A percentile compares a stretch with the other conserved stretches of the same genome.
phyloP scores from a whole-genome alignment of 2,113 vertebrate species.

The Trachemys scripta region DNA sequence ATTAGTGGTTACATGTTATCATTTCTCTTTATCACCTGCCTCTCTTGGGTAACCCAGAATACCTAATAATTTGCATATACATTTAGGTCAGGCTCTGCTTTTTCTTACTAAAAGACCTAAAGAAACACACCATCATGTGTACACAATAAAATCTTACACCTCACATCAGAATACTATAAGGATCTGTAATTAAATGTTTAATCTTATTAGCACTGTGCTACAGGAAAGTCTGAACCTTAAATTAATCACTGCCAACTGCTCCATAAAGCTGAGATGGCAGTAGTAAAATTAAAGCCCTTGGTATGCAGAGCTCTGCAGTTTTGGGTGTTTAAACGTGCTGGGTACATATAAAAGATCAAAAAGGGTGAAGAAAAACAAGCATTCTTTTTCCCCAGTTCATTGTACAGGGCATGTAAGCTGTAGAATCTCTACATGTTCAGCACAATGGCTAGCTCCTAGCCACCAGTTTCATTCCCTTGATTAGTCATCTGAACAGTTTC shows the following conservation, averaged over 20 bases:
- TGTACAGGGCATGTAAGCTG: background rate
- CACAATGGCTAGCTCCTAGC: conserved; percentile 72
- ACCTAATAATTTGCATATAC: conserved; percentile 48
- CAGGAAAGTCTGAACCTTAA: conserved; percentile 44
- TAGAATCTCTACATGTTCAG: conserved; percentile 35
- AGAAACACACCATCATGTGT: conserved; percentile 10
- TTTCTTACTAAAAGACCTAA: background rate
- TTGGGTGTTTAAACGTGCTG: background rate
- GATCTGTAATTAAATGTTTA: conserved; percentile 39
- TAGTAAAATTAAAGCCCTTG: conserved; percentile 48
- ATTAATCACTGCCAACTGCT: conserved; percentile 51
- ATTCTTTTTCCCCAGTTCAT: background rate
- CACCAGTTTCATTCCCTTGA: background rate
- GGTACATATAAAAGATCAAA: background rate
- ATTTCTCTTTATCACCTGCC: background rate
- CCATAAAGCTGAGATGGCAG: background rate
- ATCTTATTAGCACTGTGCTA: conserved; percentile 49
- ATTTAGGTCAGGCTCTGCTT: conserved; percentile 52
- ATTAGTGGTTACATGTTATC: background rate
- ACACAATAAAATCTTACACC: background rate
- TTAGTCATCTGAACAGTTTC: background rate
- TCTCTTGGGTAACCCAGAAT: conserved; percentile 10
- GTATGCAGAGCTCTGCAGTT: background rate
- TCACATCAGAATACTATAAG: conserved; percentile 30
- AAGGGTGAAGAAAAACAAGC: background rate